These are phyloP conservation scores for Menidia menidia DNA, from an alignment of 2,797 vertebrate genomes.

Conservation along the genomic window DNA sequence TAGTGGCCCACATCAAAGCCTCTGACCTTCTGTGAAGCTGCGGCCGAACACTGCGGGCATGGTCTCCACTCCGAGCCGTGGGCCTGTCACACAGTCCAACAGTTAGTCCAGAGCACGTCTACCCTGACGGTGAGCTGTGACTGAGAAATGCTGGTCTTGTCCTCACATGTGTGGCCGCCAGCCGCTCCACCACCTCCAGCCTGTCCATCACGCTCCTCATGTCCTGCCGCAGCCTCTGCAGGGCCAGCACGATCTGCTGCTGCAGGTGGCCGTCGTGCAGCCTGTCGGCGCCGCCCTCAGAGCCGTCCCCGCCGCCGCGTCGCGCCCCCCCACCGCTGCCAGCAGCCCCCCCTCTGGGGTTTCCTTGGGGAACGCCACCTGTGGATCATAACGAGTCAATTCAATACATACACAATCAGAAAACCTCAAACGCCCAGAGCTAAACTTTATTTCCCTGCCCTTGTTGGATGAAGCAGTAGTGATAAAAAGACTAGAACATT, in stretches of 20 bases:
- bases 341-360: constrained; percentile 8
- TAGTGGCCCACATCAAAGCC: no score
- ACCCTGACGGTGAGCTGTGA: no score
- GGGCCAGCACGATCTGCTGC: constrained; percentile 77
- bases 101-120: not conserved
- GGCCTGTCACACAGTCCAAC: constrained; percentile 49
- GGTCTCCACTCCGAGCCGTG: constrained; percentile 65
- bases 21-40: constrained; percentile 64
- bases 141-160: no score
- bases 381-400: constrained; percentile 6
- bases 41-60: constrained; percentile 49
- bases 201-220: constrained; percentile 87
- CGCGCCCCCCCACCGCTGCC: constrained; percentile 46
- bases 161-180: constrained; percentile 79
- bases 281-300: constrained; percentile 57
- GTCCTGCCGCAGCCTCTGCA: constrained; percentile 84
- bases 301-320: constrained; percentile 63
- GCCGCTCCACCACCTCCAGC: constrained; percentile 85
- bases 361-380: constrained; percentile 67
- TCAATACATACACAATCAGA: no score
- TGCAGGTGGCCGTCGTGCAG: constrained; percentile 79
- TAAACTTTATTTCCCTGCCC: no score
- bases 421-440: no score
- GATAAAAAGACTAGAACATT: no score
- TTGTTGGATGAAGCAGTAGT: no score